A percentile compares a stretch with the other conserved stretches of the same genome.
Conservation (phyloP, 2,113 vertebrate genomes). For the Leuciscus idus region DNA sequence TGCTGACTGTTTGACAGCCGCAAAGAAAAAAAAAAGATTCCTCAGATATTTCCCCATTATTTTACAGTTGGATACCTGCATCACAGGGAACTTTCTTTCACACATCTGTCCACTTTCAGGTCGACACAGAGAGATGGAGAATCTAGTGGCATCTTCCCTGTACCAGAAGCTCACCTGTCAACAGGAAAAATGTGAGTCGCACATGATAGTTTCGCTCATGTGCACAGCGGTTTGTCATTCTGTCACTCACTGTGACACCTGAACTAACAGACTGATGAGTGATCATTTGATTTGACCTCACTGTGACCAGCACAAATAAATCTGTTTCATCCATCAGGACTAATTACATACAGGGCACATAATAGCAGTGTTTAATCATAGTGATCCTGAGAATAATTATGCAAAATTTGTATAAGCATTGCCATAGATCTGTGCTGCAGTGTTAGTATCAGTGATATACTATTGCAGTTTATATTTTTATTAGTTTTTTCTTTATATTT, state of each 20-base stretch:
- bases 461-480: neutral
- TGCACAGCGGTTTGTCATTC: neutral
- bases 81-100: neutral
- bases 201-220: neutral
- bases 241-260: neutral
- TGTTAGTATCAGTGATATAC: neutral
- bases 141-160: neutral
- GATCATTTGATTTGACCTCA: neutral
- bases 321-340: neutral
- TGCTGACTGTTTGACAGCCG: conserved; percentile 7
- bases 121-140: neutral
- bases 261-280: neutral
- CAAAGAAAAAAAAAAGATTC: neutral
- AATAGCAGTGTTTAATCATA: neutral
- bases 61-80: neutral
- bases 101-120: neutral
- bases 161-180: neutral
- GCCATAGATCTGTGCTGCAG: neutral
- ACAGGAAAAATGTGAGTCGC: neutral
- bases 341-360: neutral
- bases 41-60: neutral
- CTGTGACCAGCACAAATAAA: neutral
- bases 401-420: neutral
- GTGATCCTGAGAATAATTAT: neutral
- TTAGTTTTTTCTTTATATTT: neutral